phyloP scores from a whole-genome alignment of 2,113 vertebrate species.

The Bubo blakistoni region DNA sequence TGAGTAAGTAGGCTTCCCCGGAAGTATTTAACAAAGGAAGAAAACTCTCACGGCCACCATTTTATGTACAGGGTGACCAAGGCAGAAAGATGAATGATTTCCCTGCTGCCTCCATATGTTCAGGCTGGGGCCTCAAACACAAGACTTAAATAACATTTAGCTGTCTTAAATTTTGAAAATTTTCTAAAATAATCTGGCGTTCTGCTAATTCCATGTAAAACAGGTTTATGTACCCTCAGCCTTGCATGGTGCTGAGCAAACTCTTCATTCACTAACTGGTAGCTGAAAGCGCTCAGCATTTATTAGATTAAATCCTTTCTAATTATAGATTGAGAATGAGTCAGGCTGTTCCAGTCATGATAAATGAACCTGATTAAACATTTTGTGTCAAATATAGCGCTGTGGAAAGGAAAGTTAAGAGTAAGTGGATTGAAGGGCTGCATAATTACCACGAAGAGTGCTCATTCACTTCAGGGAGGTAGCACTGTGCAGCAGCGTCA shows the following conservation, averaged over 20 bases:
- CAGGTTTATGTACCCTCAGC: neutral
- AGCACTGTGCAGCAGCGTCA: neutral
- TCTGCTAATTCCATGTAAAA: neutral
- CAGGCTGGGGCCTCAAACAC: neutral
- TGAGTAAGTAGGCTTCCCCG: neutral
- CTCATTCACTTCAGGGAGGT: neutral
- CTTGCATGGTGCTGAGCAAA: neutral
- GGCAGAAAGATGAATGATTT: neutral
- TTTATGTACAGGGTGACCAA: neutral
- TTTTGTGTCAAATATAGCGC: conserved; percentile 55
- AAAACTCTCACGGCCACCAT: neutral
- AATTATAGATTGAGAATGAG: conserved; percentile 59
- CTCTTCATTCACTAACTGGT: conserved; percentile 6
- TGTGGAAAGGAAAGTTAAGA: conserved; percentile 15
- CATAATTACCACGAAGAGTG: neutral
- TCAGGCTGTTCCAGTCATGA: conserved; percentile 55
- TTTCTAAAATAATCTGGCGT: neutral
- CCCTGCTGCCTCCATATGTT: neutral
- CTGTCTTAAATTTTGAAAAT: neutral
- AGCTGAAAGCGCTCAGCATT: conserved; percentile 3
- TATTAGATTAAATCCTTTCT: conserved; percentile 49
- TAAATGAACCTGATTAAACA: conserved; percentile 61
- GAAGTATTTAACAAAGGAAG: neutral
- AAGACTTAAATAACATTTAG: neutral
- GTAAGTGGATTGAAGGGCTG: conserved; percentile 37